Conservation (phyloP, 2,797 vertebrate species). For the Sphenopsis melanotis region DNA sequence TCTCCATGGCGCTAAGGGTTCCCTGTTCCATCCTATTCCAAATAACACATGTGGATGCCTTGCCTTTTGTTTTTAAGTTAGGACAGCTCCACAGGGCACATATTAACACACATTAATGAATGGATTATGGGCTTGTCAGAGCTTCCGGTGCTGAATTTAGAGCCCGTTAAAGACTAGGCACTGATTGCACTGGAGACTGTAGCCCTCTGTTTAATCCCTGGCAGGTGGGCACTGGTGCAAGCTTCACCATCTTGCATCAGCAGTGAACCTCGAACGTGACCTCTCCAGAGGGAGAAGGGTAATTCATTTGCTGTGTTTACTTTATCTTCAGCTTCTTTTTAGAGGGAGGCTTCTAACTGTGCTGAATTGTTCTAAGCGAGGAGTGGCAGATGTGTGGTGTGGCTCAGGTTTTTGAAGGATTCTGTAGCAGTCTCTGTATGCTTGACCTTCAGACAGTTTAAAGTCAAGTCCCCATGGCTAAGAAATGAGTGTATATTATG, state of each 20-base stretch:
- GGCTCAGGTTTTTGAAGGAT: conserved; percentile 29
- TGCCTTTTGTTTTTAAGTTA: conserved; percentile 55
- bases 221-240: conserved; percentile 60
- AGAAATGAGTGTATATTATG: conserved; percentile 27
- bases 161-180: conserved; percentile 38
- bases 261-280: conserved; percentile 63
- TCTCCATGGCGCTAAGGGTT: conserved; percentile 3
- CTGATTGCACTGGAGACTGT: conserved; percentile 53
- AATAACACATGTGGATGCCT: conserved; percentile 8
- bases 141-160: conserved; percentile 62
- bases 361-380: conserved; percentile 66
- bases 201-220: conserved; percentile 67
- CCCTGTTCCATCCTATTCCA: conserved; percentile 19
- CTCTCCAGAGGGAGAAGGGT: conserved; percentile 50
- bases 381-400: conserved; percentile 49
- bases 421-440: neutral
- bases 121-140: conserved; percentile 37
- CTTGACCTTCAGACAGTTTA: conserved; percentile 40
- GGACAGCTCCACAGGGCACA: conserved; percentile 33
- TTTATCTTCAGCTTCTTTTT: conserved; percentile 59
- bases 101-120: conserved; percentile 64
- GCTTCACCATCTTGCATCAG: conserved; percentile 61
- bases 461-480: conserved; percentile 20
- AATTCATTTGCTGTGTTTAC: conserved; percentile 66
- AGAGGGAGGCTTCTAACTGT: conserved; percentile 40